Percentiles rank a stretch among this genome's conserved stretches.
These are phyloP conservation scores for Theocolax elegans DNA, from an alignment of 1,140 invertebrate species.

Conservation along the genomic window DNA sequence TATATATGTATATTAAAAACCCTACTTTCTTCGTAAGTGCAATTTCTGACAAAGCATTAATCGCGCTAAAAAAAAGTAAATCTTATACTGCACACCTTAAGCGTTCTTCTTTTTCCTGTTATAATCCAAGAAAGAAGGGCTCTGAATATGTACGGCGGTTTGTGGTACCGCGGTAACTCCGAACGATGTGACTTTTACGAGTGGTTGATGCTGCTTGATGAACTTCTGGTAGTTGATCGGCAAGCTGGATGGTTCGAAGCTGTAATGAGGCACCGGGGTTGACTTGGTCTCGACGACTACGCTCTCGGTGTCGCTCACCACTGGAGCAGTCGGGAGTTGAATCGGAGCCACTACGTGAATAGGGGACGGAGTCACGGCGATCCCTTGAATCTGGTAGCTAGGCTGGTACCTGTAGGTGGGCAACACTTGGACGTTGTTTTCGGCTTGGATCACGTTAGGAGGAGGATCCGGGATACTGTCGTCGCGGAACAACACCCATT, in stretches of 20 bases:
- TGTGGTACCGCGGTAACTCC: not conserved
- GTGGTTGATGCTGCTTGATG: not conserved
- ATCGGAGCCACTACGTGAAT: not conserved
- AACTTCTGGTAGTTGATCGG: not conserved
- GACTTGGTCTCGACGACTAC: not conserved
- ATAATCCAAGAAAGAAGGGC: not conserved
- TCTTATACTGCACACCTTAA: too few species aligned
- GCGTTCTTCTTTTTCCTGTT: constrained; percentile 13
- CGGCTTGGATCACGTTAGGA: constrained; percentile 3
- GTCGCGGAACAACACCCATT: constrained; percentile 16
- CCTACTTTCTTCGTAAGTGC: too few species aligned
- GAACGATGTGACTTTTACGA: not conserved
- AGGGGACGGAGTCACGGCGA: too few species aligned
- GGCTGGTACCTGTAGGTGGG: not conserved
- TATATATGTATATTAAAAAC: too few species aligned
- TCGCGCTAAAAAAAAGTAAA: too few species aligned
- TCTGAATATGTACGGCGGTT: not conserved
- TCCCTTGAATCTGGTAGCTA: too few species aligned
- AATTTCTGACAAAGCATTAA: too few species aligned
- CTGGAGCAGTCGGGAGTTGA: not conserved
- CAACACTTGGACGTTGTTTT: constrained; percentile 23
- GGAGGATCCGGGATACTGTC: constrained; percentile 4
- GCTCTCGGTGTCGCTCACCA: not conserved
- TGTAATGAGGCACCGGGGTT: not conserved
- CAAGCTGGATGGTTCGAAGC: not conserved